Base-by-base conservation (phyloP, 2,797 vertebrate genomes). In the Pseudopleuronectes americanus region DNA sequence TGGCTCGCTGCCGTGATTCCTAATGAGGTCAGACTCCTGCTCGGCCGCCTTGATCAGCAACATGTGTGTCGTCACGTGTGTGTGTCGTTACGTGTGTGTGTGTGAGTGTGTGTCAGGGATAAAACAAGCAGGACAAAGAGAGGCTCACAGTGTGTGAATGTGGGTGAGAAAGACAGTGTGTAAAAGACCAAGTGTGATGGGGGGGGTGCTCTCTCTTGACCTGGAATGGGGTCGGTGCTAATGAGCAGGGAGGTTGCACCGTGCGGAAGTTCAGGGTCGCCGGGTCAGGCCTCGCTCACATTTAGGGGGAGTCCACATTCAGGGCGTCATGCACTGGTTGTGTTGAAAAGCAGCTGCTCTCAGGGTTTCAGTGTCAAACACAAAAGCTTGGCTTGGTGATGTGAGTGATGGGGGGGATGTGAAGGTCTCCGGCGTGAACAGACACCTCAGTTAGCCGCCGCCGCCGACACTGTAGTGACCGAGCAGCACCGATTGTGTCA, bases 311-410 rank as follows among this genome's bases (percentile, higher is more conserved):
- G 76, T 68, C 54, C 67, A 58, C 33, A 73, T 84, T 81, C 74
- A 69, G 83, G 77, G 85, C 77, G 90, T 89, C 90, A 92, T 83
- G 90, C 88, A 86, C 90, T 85, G 87, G 74, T 90, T 91, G 88
- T 79, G 74, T 74, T 92, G 86, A 93, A 92, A 82, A 84, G 80
- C 60, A 51, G 77, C 80, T 74, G 71, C 78, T 85, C 72, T 68
- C 71, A 69, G 72, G 84, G 75, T 84, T 84, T 68, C 63, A 53
- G 84, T 87, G 62, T 80, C 54, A 36, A 64, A 63, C 69, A 83
- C 80, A 88, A 87, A 84, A 77, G 80, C 70, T 45, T 51, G 56
- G 76, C 71, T 79, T 79, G 38, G 63, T 45, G 67, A 83, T 80
- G 80, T 77, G 72, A 83, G 77, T 61, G 70, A 68, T 14, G 33